A percentile compares a stretch with the other conserved stretches of the same genome.
Evolutionary conservation across 2,888 invertebrate genomes (phyloP).

Genomic region (Acleris laterana): DNA sequence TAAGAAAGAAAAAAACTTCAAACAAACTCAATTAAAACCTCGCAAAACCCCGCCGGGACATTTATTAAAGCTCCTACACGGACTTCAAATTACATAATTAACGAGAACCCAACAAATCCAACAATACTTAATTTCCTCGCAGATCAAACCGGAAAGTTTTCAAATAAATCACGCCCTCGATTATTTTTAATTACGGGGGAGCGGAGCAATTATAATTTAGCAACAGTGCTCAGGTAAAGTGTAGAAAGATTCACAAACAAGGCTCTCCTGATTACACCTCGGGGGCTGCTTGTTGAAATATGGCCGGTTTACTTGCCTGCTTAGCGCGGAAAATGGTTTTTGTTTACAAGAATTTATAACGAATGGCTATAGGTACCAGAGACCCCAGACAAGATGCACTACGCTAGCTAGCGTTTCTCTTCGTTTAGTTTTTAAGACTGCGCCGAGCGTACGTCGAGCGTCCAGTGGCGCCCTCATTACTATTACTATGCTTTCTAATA

Average conservation of each 20-base stretch:
- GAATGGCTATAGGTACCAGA: no score
- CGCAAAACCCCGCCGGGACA: not conserved
- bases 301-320: slow-evolving; percentile 20
- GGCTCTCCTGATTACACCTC: slow-evolving; percentile 43
- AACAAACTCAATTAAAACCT: not conserved
- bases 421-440: no score
- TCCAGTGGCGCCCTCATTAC: no score
- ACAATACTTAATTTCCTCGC: slow-evolving; percentile 33
- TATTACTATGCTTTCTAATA: no score
- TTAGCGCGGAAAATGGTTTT: slow-evolving; percentile 18
- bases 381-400: no score
- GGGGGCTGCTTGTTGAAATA: slow-evolving; percentile 27
- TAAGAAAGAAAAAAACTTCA: not conserved
- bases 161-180: slow-evolving; percentile 43
- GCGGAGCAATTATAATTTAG: slow-evolving; percentile 44
- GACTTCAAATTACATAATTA: slow-evolving; percentile 29
- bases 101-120: slow-evolving; percentile 14
- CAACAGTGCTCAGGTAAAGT: slow-evolving; percentile 42
- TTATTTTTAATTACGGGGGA: slow-evolving; percentile 55
- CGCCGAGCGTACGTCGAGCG: no score
- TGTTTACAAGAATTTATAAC: slow-evolving; percentile 15
- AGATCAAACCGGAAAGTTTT: slow-evolving; percentile 38
- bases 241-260: slow-evolving; percentile 42
- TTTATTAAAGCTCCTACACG: not conserved
- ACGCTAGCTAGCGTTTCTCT: no score